phyloP scores from a whole-genome alignment of 2,113 vertebrate species.

The Bubo scandiacus region DNA sequence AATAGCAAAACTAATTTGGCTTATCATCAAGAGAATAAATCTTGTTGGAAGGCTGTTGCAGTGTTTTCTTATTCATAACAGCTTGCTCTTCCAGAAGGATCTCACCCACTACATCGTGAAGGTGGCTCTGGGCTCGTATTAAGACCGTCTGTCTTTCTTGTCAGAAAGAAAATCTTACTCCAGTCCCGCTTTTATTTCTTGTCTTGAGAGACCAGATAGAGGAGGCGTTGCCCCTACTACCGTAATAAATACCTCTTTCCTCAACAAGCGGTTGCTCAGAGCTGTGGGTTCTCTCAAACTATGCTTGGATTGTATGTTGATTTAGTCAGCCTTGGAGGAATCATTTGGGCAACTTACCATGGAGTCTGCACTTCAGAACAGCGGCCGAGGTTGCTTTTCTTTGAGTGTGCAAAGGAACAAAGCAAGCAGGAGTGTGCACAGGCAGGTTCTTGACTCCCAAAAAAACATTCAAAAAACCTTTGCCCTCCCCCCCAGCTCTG shows the following conservation, averaged over 20 bases:
- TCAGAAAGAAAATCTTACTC: not conserved
- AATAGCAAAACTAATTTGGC: conserved; percentile 17
- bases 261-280: not conserved
- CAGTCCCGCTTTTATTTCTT: not conserved
- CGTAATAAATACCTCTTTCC: not conserved
- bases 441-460: fast-evolving
- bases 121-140: not conserved
- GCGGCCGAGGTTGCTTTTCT: fast-evolving
- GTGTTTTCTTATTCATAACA: not conserved
- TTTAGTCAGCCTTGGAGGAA: not conserved
- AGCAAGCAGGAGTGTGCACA: fast-evolving
- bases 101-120: fast-evolving
- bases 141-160: not conserved
- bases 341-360: fast-evolving
- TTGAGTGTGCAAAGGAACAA: fast-evolving
- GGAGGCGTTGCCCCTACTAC: not conserved
- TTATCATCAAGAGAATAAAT: conserved; percentile 15
- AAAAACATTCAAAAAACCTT: too few species aligned
- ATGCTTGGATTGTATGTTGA: fast-evolving
- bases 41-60: not conserved
- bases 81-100: not conserved
- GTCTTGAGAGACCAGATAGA: not conserved
- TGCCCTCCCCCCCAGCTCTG: not conserved
- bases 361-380: not conserved
- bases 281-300: not conserved